phyloP scores from a whole-genome alignment of 1,140 invertebrate species.

The Drosophila watanabei region DNA sequence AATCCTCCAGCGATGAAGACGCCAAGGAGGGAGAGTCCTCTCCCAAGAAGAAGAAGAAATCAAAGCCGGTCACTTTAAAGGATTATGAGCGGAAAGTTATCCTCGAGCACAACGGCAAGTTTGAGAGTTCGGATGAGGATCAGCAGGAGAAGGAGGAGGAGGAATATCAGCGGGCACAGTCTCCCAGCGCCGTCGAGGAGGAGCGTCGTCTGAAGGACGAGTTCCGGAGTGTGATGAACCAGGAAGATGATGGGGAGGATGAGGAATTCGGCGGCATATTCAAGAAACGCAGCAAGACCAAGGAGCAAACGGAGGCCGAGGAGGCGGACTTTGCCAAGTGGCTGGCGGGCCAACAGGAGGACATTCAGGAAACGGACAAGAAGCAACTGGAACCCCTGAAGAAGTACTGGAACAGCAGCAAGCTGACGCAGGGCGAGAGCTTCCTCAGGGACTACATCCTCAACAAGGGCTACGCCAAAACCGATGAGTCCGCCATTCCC shows the following conservation, averaged over 20 bases:
- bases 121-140: conserved; percentile 85
- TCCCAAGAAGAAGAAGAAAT: conserved; percentile 75
- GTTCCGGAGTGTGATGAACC: conserved; percentile 87
- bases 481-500: conserved; percentile 88
- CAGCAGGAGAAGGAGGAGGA: conserved; percentile 37
- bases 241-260: conserved; percentile 87
- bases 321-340: conserved; percentile 92
- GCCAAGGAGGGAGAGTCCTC: conserved; percentile 67
- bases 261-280: conserved; percentile 88
- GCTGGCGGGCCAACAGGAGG: conserved; percentile 91
- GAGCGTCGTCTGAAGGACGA: conserved; percentile 90
- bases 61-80: conserved; percentile 90
- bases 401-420: conserved; percentile 94
- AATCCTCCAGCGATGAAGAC: conserved; percentile 47
- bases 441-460: conserved; percentile 97
- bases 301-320: conserved; percentile 87
- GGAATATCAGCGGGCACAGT: conserved; percentile 57
- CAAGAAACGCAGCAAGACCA: conserved; percentile 88
- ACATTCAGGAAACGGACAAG: conserved; percentile 87
- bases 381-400: conserved; percentile 88
- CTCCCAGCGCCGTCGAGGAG: conserved; percentile 89
- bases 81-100: conserved; percentile 94
- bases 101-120: conserved; percentile 89
- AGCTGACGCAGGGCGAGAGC: conserved; percentile 93
- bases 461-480: conserved; percentile 90